Evolutionary conservation across 2,113 vertebrate species (phyloP), one percentile per base, ranked within the genome.

Genomic region (Bujurquina vittata): DNA sequence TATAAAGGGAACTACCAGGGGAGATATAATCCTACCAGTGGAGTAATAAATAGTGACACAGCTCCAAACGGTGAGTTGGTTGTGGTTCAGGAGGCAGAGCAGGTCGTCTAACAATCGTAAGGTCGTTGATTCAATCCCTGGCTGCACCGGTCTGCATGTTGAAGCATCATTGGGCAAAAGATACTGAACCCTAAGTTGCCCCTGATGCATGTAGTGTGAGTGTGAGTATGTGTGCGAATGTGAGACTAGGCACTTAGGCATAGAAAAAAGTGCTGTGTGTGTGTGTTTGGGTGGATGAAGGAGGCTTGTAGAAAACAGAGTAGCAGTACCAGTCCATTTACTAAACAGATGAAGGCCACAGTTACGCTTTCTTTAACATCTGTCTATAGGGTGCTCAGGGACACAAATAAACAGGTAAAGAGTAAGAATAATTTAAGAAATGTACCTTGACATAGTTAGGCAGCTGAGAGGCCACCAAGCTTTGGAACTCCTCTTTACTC

Each of bases 401-500:
- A 49, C 43, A 55, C 59, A 22, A 23, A 59, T 60, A 43, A 80
- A 59, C 46, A 4, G 22, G 7, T 3, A 46, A 67, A 73, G n/a
- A 17, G 12, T 11, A 23, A 26, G 11, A 52, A n/a, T 1, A 67
- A 23, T 5, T 17, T 10, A 8, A 17, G 17, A 59, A 55, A 11
- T 18, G 11, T 85, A 94, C 95, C 95, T 95, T 94, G 61, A 96
- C 89, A 1, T 90, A 88, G 89, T 87, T 95, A 43, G 95, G 87
- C 0, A 96, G 93, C 90, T 96, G 92, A 23, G 90, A 84, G 9
- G 18, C 74, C 88, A 96, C 92, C 85, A 96, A 85, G 23, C 49
- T 91, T 4, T 90, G 87, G 85, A 96, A 95, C 61, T 96, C 95
- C 0, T 94, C 94, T 87, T 91, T 95, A 88, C 95, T 96, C 85